A percentile compares a stretch with the other conserved stretches of the same genome.
Conservation (phyloP, 2,888 invertebrate genomes). For the Megamerina dolium region DNA sequence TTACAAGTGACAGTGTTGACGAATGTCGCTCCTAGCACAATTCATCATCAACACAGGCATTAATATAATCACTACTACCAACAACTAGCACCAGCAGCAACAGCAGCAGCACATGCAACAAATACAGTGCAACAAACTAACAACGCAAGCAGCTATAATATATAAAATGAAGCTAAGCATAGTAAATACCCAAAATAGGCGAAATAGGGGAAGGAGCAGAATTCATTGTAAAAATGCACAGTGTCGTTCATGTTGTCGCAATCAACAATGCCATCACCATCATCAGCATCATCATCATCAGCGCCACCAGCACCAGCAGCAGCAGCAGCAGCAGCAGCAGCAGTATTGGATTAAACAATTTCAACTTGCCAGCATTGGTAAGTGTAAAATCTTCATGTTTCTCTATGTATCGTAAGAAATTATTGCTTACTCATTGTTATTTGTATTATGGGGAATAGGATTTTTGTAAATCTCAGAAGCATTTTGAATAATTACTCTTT, state of each 20-base stretch:
- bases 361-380: conserved; percentile 33
- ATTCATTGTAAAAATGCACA: too few relatives aligned
- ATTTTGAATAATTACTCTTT: too few relatives aligned
- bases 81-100: conserved; percentile 15
- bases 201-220: too few relatives aligned
- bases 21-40: conserved; percentile 15
- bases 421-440: not conserved
- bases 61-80: conserved; percentile 9
- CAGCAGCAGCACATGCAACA: not conserved
- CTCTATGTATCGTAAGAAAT: too few relatives aligned
- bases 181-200: too few relatives aligned
- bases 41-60: conserved; percentile 12
- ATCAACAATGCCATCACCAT: not conserved
- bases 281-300: conserved; percentile 6
- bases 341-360: conserved; percentile 38
- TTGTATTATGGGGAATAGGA: not conserved
- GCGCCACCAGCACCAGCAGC: conserved; percentile 10
- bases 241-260: too few relatives aligned
- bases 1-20: conserved; percentile 7
- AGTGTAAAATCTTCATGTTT: conserved; percentile 23
- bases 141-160: too few relatives aligned
- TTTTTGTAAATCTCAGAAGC: not conserved
- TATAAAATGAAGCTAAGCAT: too few relatives aligned
- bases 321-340: conserved; percentile 12
- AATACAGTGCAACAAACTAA: not conserved